Conservation (phyloP, 2,113 vertebrate genomes). For the Arenaria interpres region DNA sequence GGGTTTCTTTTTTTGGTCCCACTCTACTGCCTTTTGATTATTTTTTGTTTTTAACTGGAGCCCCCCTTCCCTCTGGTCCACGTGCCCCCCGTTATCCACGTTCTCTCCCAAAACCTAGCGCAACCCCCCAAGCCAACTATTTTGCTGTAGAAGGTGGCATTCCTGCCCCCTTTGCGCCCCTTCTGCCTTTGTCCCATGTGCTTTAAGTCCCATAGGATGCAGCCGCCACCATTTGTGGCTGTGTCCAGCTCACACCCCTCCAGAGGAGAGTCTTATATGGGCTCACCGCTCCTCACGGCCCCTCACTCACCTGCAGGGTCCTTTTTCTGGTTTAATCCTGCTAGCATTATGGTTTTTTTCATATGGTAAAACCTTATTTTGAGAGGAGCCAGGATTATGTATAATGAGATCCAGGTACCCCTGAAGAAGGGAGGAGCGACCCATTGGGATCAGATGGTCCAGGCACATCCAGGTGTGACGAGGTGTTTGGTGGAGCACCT, state of each 20-base stretch:
- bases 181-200: neutral
- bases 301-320: neutral
- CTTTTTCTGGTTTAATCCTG: neutral
- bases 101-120: neutral
- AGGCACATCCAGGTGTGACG: rapidly evolving
- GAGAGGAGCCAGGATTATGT: neutral
- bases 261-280: neutral
- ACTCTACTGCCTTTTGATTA: neutral
- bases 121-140: neutral
- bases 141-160: rapidly evolving
- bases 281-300: neutral
- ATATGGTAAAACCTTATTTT: neutral
- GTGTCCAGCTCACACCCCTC: neutral
- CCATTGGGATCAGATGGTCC: rapidly evolving
- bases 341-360: neutral
- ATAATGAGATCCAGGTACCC: neutral
- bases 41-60: neutral
- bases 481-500: neutral
- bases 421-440: neutral
- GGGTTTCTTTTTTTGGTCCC: neutral
- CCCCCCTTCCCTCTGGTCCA: neutral
- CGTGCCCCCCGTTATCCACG: rapidly evolving
- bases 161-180: neutral
- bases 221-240: rapidly evolving
- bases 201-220: neutral